phyloP scores from a whole-genome alignment of 2,797 vertebrate species.

The Pseudocheirus occidentalis region DNA sequence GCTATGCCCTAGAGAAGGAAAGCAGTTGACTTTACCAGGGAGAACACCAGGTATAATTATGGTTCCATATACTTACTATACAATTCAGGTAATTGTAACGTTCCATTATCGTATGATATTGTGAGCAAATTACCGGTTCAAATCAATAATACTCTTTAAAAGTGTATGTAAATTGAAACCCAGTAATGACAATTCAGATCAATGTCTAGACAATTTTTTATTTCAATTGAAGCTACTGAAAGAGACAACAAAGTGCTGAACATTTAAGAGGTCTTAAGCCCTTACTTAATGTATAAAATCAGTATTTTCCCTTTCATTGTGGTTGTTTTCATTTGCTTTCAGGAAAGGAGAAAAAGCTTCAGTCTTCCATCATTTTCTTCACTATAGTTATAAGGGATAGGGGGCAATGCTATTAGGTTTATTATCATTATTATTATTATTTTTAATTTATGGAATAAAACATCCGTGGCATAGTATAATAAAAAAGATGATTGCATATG shows the following conservation, averaged over 20 bases:
- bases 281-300: conserved; percentile 52
- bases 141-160: conserved; percentile 74
- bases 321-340: conserved; percentile 37
- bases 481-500: not conserved
- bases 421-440: not conserved
- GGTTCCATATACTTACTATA: conserved; percentile 62
- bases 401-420: not conserved
- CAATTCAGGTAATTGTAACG: conserved; percentile 52
- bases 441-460: not conserved
- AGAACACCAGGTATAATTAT: conserved; percentile 48
- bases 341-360: conserved; percentile 30
- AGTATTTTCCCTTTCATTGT: conserved; percentile 17
- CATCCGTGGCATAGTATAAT: not conserved
- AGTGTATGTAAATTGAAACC: conserved; percentile 54
- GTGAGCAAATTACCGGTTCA: conserved; percentile 67
- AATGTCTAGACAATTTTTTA: conserved; percentile 58
- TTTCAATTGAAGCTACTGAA: conserved; percentile 60
- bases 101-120: conserved; percentile 63
- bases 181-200: conserved; percentile 58
- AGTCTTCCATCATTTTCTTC: conserved; percentile 6
- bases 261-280: conserved; percentile 16
- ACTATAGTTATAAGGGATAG: not conserved
- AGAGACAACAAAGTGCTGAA: conserved; percentile 53
- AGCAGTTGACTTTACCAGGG: conserved; percentile 15
- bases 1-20: conserved; percentile 34